Base-by-base conservation (phyloP, 2,797 vertebrate genomes). In the Tauraco hartlaubi region DNA sequence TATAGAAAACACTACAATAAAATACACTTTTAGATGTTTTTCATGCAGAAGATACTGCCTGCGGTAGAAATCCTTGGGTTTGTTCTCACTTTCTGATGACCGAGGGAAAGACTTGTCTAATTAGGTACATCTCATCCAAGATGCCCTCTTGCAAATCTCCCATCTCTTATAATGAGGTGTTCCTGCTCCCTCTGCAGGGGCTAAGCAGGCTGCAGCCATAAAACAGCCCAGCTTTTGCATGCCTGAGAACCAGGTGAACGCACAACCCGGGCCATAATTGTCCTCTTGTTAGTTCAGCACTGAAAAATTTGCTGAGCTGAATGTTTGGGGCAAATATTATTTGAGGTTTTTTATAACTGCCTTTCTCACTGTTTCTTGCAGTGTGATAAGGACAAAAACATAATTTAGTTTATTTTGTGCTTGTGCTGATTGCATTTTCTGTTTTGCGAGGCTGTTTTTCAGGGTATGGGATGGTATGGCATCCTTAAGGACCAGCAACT, bases 111-210 rank as follows among this genome's bases (percentile, higher is more conserved):
- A 29, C 37, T 67, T 86, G 18, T 79, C 59, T 92, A 95, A 95
- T 94, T 86, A 88, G 67, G 59, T 85, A 44, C 14, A 31, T 62
- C 35, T 92, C 43, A 86, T 90, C 66, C 79, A 75, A 86, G 66
- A 75, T 79, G 90, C 44, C 63, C 76, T 79, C 29, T 76, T 88
- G 59, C 76, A 92, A 59, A 67, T 82, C 91, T 94, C 62, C 83
- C 61, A 39, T 94, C 63, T 79, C 90, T 86, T 76, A 88, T 94
- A 95, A 95, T 95, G 94, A 96, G 94, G 92, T 94, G 85, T 90
- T 96, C 95, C 94, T 95, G 85, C 94, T 97, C 96, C 95, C 95
- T 94, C 96, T 97, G 92, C 94, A 97, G 96, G 96, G 96, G 88
- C 96, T 95, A 88, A 84, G 87, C 48, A 96, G 87, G 95, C 69